These are phyloP conservation scores for Coregonus ussuriensis DNA, from an alignment of 2,797 vertebrate genomes.

Conservation along the genomic window DNA sequence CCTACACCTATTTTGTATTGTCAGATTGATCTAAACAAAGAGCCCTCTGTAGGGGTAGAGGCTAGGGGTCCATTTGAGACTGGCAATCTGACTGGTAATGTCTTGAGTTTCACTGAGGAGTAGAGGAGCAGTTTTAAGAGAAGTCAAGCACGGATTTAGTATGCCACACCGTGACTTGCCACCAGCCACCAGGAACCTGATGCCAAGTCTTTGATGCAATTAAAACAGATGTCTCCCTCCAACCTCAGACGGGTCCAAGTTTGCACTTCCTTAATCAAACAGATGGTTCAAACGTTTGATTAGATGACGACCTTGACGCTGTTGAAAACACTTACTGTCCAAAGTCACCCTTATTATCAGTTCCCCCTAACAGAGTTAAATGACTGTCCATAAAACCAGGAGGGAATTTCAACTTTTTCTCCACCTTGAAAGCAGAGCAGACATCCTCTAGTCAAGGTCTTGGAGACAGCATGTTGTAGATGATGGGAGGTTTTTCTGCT, in stretches of 20 bases:
- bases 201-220: constrained; percentile 31
- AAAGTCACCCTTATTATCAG: constrained; percentile 23
- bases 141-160: neutral
- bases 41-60: too few species aligned
- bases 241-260: constrained; percentile 7
- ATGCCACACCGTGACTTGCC: constrained; percentile 12
- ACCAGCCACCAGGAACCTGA: constrained; percentile 10
- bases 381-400: neutral
- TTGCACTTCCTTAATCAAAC: constrained; percentile 36
- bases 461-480: neutral
- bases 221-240: constrained; percentile 16
- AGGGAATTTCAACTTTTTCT: neutral
- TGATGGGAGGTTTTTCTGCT: neutral
- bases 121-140: neutral
- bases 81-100: neutral
- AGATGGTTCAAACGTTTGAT: constrained; percentile 32
- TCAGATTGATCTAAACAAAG: too few species aligned
- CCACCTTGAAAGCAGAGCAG: constrained; percentile 8
- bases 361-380: constrained; percentile 7
- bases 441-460: constrained; percentile 20
- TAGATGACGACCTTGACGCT: constrained; percentile 19
- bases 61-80: too few species aligned
- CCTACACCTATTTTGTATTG: too few species aligned
- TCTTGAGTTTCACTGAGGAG: neutral
- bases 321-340: constrained; percentile 13